These are phyloP conservation scores for Dioctria linearis DNA, from an alignment of 2,888 invertebrate species.

Conservation along the genomic window DNA sequence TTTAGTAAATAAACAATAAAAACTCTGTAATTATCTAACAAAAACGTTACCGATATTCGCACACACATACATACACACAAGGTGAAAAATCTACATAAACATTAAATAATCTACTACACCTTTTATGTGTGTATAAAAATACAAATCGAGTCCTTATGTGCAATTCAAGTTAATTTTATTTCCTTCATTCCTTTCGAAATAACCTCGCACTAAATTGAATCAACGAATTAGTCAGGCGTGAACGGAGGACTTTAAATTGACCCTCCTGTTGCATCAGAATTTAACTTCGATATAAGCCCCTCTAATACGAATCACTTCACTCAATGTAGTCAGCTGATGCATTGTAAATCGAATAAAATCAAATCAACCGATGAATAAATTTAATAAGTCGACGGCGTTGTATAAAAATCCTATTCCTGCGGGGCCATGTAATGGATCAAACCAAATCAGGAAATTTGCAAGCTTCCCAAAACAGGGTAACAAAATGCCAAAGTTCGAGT, in stretches of 20 bases:
- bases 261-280: constrained; percentile 48
- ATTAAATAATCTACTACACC: too few species aligned
- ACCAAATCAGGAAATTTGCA: constrained; percentile 57
- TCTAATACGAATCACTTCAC: constrained; percentile 42
- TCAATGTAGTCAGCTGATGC: constrained; percentile 48
- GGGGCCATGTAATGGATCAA: constrained; percentile 33
- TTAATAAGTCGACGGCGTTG: constrained; percentile 54
- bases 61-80: too few species aligned
- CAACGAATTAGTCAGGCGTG: constrained; percentile 37
- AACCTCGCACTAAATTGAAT: constrained; percentile 31
- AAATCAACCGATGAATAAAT: constrained; percentile 60
- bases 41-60: too few species aligned
- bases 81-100: too few species aligned
- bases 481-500: not conserved
- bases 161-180: not conserved
- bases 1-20: too few species aligned
- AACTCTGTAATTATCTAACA: too few species aligned
- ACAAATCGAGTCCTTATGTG: not conserved
- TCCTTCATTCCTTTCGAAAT: not conserved
- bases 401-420: constrained; percentile 28
- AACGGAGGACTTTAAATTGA: constrained; percentile 38
- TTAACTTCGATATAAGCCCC: constrained; percentile 19
- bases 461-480: constrained; percentile 20
- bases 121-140: too few species aligned
- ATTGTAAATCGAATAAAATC: constrained; percentile 59